Evolutionary conservation across 2,797 vertebrate species (phyloP).

Genomic region (Rhynchotus rufescens): DNA sequence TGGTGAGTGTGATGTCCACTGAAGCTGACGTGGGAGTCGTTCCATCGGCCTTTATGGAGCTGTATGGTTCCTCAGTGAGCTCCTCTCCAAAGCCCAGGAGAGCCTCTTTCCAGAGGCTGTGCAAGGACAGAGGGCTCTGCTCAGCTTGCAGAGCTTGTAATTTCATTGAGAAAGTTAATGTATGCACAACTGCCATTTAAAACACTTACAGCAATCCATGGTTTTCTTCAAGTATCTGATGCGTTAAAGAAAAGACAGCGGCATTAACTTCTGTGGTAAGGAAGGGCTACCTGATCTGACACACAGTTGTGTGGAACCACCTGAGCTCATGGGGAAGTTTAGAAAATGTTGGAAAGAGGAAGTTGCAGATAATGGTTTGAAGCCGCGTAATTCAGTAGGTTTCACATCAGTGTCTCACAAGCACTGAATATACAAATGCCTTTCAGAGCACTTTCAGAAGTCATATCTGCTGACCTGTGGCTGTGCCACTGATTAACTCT

Average conservation of each 20-base stretch:
- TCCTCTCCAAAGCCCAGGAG: accelerated
- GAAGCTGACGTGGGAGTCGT: not conserved
- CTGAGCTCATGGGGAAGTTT: not conserved
- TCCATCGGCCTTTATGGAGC: not conserved
- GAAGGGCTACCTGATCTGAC: accelerated
- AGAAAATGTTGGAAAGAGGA: not conserved
- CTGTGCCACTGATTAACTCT: not conserved
- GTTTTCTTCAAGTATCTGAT: not conserved
- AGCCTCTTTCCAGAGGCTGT: accelerated
- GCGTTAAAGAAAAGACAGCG: not conserved
- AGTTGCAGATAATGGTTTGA: not conserved
- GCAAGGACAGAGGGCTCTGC: not conserved
- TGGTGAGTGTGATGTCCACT: accelerated
- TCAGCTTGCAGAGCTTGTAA: not conserved
- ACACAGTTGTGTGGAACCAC: not conserved
- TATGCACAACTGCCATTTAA: not conserved
- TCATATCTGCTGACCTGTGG: not conserved
- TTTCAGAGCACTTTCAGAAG: not conserved
- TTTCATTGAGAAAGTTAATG: not conserved
- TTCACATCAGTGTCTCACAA: not conserved
- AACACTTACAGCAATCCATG: not conserved
- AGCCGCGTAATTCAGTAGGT: not conserved
- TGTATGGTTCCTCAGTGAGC: accelerated
- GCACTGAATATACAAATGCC: not conserved
- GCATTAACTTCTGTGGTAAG: not conserved